Evolutionary conservation across 2,888 invertebrate genomes (phyloP).

Genomic region (Operophtera brumata): DNA sequence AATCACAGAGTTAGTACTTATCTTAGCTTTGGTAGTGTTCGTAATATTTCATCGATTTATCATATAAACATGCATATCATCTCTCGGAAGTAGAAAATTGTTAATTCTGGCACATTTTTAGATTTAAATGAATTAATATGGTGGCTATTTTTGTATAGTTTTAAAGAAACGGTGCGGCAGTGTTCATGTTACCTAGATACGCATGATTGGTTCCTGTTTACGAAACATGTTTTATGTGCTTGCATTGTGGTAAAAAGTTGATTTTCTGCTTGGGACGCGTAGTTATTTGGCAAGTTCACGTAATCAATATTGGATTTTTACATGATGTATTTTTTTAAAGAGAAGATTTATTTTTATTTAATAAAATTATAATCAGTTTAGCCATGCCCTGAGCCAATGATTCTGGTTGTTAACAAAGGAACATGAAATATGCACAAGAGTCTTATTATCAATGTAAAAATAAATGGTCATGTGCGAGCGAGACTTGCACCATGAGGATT

Average conservation of each 20-base stretch:
- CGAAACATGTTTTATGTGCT: conserved; percentile 66
- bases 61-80: too few species aligned
- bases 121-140: neutral
- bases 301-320: conserved; percentile 44
- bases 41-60: neutral
- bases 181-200: conserved; percentile 30
- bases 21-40: neutral
- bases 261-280: conserved; percentile 67
- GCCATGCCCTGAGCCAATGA: neutral
- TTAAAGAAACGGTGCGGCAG: conserved; percentile 37
- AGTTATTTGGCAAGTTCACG: conserved; percentile 47
- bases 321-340: conserved; percentile 7
- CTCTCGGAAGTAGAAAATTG: neutral
- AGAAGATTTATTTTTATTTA: neutral
- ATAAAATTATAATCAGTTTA: neutral
- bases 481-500: too few species aligned
- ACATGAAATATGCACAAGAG: neutral
- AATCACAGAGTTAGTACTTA: too few species aligned
- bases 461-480: too few species aligned
- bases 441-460: too few species aligned
- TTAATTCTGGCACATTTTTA: neutral
- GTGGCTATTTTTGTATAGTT: conserved; percentile 29
- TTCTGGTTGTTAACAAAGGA: neutral
- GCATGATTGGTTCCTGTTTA: conserved; percentile 63
- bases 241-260: conserved; percentile 76